Evolutionary conservation across 2,888 invertebrate genomes (phyloP).

Genomic region (Stenichneumon culpator): DNA sequence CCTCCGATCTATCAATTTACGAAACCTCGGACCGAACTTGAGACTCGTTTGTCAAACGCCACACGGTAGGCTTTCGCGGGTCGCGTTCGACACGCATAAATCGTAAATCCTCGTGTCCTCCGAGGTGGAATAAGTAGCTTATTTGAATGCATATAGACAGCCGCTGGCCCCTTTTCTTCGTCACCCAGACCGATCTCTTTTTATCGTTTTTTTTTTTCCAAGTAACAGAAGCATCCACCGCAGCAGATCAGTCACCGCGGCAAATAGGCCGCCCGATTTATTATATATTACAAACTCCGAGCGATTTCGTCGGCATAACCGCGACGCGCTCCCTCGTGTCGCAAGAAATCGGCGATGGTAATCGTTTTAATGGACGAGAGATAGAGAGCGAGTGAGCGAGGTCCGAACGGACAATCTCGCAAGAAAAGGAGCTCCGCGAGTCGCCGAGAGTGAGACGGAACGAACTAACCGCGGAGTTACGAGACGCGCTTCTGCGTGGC

Average conservation of each 20-base stretch:
- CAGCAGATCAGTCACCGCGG: background rate
- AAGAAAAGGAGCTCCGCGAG: background rate
- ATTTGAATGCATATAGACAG: conserved; percentile 48
- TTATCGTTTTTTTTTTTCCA: background rate
- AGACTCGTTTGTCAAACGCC: conserved; percentile 6
- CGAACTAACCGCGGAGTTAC: background rate
- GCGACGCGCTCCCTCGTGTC: conserved; percentile 32
- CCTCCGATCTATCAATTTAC: background rate
- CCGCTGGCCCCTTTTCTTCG: conserved; percentile 5
- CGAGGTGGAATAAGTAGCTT: conserved; percentile 58
- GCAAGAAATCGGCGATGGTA: conserved; percentile 46
- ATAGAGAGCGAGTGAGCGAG: conserved; percentile 42
- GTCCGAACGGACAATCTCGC: background rate
- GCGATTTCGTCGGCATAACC: conserved; percentile 1
- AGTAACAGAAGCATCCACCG: conserved; percentile 4
- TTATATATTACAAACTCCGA: conserved; percentile 1
- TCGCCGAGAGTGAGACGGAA: conserved; percentile 38
- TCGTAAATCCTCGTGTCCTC: conserved; percentile 52
- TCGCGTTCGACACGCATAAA: conserved; percentile 49
- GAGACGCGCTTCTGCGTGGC: background rate
- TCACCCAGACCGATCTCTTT: background rate
- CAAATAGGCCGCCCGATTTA: conserved; percentile 5
- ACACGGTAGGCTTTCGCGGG: conserved; percentile 12
- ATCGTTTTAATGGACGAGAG: conserved; percentile 63
- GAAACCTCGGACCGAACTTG: background rate